Evolutionary conservation across 2,113 vertebrate species (phyloP).

Genomic region (Nibea coibor): DNA sequence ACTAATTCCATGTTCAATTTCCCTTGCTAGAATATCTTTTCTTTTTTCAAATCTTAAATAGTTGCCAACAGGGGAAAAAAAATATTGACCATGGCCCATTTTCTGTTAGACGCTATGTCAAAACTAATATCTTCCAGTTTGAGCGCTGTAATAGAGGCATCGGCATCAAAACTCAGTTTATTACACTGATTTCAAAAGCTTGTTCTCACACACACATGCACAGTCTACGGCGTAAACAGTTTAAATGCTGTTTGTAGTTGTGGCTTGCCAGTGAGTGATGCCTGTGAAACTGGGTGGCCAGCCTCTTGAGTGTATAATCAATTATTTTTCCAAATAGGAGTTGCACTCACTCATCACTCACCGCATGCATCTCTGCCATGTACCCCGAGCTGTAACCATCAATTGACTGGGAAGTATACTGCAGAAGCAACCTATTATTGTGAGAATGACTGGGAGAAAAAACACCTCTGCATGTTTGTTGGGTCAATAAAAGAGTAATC

Average conservation of each 20-base stretch:
- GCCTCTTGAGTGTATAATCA: slow-evolving; percentile 35
- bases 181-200: background rate
- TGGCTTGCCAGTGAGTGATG: slow-evolving; percentile 21
- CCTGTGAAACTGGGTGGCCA: slow-evolving; percentile 7
- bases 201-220: background rate
- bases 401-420: slow-evolving; percentile 29
- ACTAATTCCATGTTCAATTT: background rate
- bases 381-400: slow-evolving; percentile 34
- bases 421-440: slow-evolving; percentile 23
- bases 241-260: slow-evolving; percentile 7
- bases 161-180: background rate
- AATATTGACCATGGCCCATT: background rate
- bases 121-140: background rate
- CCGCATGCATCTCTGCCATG: slow-evolving; percentile 4
- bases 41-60: background rate
- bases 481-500: slow-evolving; percentile 41
- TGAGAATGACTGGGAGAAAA: background rate
- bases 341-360: slow-evolving; percentile 13
- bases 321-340: background rate
- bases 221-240: background rate
- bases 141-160: too few species aligned
- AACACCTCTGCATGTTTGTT: slow-evolving; percentile 25
- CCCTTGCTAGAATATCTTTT: background rate
- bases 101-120: background rate
- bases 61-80: background rate